A percentile compares a stretch with the other conserved stretches of the same genome.
Conservation (phyloP, 1,140 invertebrate genomes). For the Zaprionus capensis region DNA sequence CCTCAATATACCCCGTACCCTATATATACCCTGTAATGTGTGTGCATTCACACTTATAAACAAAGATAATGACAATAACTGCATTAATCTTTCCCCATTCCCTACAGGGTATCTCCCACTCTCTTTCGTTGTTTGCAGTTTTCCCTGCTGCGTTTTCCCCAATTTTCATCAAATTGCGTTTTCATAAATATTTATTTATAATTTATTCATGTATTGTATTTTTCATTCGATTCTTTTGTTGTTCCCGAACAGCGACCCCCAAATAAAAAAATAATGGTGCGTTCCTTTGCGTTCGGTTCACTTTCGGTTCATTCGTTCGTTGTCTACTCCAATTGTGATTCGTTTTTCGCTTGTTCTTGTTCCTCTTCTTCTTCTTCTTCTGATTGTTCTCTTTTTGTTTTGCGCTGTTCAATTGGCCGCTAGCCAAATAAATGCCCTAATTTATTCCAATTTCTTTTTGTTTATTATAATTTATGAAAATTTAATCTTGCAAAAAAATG, state of each 20-base stretch:
- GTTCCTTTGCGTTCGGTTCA: not conserved
- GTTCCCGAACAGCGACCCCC: constrained; percentile 18
- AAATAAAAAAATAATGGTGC: not conserved
- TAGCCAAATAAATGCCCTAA: constrained; percentile 44
- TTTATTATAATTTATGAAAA: constrained; percentile 29
- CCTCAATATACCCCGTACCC: no score
- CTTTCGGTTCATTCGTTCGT: constrained; percentile 10
- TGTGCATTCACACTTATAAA: no score
- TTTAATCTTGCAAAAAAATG: constrained; percentile 17
- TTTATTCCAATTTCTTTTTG: constrained; percentile 37
- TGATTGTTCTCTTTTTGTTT: not conserved
- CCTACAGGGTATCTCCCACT: not conserved
- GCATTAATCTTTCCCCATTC: no score
- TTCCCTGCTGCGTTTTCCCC: constrained; percentile 11
- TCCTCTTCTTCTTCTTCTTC: not conserved
- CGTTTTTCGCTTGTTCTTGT: not conserved
- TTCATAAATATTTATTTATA: constrained; percentile 37
- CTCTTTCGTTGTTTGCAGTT: not conserved
- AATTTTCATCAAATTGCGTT: not conserved
- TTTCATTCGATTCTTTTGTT: constrained; percentile 5
- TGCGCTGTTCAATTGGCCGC: constrained; percentile 22
- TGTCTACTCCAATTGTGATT: constrained; percentile 38
- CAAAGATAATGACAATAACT: no score
- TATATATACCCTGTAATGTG: no score
- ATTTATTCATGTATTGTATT: constrained; percentile 36